Percentiles rank a stretch among this genome's conserved stretches.
phyloP scores from a whole-genome alignment of 2,888 invertebrate genomes.

The Pammene fasciana region DNA sequence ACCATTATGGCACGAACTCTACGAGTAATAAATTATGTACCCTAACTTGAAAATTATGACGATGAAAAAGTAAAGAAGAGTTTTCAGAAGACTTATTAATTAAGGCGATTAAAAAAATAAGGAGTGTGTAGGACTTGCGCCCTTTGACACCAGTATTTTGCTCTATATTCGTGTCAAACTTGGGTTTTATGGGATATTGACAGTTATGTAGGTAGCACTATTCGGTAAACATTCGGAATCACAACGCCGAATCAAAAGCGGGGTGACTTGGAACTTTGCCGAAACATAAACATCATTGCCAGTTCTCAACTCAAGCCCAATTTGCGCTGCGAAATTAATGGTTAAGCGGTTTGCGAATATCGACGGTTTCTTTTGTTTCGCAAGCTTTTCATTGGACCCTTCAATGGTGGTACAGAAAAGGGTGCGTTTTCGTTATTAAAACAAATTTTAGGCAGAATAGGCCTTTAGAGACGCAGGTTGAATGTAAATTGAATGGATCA shows the following conservation, averaged over 20 bases:
- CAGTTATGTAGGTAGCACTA: too few relatives aligned
- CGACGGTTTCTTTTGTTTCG: conserved; percentile 15
- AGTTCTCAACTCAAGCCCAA: conserved; percentile 25
- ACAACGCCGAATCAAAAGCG: conserved; percentile 17
- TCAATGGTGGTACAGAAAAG: background rate
- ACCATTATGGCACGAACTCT: too few relatives aligned
- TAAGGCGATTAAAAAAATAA: too few relatives aligned
- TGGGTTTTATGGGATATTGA: too few relatives aligned
- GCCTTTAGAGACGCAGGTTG: background rate
- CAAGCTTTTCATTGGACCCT: background rate
- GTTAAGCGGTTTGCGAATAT: conserved; percentile 24
- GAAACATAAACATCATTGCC: conserved; percentile 33
- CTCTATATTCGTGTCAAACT: too few relatives aligned
- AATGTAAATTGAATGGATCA: conserved; percentile 9
- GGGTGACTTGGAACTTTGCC: conserved; percentile 31
- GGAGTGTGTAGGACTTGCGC: too few relatives aligned
- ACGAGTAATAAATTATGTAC: too few relatives aligned
- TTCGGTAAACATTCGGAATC: background rate
- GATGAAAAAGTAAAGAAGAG: too few relatives aligned
- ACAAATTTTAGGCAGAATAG: background rate
- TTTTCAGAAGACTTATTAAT: too few relatives aligned
- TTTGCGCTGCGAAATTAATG: conserved; percentile 29
- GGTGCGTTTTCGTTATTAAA: background rate
- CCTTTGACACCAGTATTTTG: too few relatives aligned
- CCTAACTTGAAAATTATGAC: too few relatives aligned